Conservation (phyloP, 2,797 vertebrate species). For the Naso thynnoides region DNA sequence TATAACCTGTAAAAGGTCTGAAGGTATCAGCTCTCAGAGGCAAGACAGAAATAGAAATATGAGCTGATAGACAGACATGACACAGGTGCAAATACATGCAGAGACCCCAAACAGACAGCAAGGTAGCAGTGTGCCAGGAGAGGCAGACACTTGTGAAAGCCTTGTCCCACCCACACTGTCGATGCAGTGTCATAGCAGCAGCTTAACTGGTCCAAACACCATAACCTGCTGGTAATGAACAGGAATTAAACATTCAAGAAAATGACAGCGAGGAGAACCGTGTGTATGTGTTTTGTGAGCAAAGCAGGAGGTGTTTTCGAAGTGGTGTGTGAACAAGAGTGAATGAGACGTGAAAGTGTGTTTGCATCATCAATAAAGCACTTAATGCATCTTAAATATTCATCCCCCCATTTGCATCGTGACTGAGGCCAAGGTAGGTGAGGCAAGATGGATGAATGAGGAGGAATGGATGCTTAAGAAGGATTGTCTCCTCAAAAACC, state of each 20-base stretch:
- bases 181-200: slow-evolving; percentile 21
- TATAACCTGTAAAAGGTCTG: not conserved
- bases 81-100: slow-evolving; percentile 4
- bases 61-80: not conserved
- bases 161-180: slow-evolving; percentile 1
- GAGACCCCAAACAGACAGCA: not conserved
- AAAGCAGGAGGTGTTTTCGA: slow-evolving; percentile 11
- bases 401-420: slow-evolving; percentile 33
- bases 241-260: slow-evolving; percentile 50
- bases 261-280: slow-evolving; percentile 8
- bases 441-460: slow-evolving; percentile 45
- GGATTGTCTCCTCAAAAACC: slow-evolving; percentile 61
- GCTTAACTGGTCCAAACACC: slow-evolving; percentile 43
- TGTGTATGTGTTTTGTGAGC: not conserved
- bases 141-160: slow-evolving; percentile 4
- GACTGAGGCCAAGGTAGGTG: slow-evolving; percentile 29
- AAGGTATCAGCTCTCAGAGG: not conserved
- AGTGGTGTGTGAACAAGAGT: not conserved
- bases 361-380: slow-evolving; percentile 63
- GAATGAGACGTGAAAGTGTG: slow-evolving; percentile 19
- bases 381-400: slow-evolving; percentile 67
- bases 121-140: not conserved
- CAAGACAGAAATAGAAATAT: not conserved
- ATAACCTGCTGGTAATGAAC: slow-evolving; percentile 46
- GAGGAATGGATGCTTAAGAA: slow-evolving; percentile 23